A percentile compares a stretch with the other conserved stretches of the same genome.
Evolutionary conservation across 2,888 invertebrate species (phyloP).

Genomic region (Gasteruption jaculator): DNA sequence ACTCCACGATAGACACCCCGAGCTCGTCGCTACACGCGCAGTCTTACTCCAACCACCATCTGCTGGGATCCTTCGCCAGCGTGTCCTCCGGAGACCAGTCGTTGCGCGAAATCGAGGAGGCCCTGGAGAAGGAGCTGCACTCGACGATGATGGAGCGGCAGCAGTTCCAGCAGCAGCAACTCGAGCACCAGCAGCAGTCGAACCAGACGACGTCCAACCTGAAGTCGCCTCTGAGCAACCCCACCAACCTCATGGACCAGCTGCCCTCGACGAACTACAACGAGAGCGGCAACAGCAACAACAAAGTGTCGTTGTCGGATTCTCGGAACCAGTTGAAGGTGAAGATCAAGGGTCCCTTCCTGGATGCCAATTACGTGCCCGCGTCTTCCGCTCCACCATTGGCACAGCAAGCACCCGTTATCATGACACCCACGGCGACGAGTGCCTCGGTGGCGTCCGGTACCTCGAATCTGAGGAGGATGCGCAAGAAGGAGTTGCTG

Average conservation of each 20-base stretch:
- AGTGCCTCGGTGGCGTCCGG: slow-evolving; percentile 57
- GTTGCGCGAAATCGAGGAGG: slow-evolving; percentile 72
- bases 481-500: slow-evolving; percentile 85
- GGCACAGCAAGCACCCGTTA: slow-evolving; percentile 53
- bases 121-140: slow-evolving; percentile 72
- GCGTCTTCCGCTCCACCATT: slow-evolving; percentile 58
- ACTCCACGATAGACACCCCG: slow-evolving; percentile 59
- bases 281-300: slow-evolving; percentile 52
- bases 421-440: slow-evolving; percentile 49
- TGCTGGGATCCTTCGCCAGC: slow-evolving; percentile 65
- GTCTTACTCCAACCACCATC: slow-evolving; percentile 62
- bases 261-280: slow-evolving; percentile 53
- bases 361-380: slow-evolving; percentile 67
- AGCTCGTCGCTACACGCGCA: slow-evolving; percentile 57
- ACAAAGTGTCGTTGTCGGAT: slow-evolving; percentile 72
- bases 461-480: slow-evolving; percentile 73
- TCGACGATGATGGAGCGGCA: slow-evolving; percentile 60
- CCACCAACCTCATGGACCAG: slow-evolving; percentile 27
- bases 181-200: slow-evolving; percentile 32
- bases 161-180: slow-evolving; percentile 33
- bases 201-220: slow-evolving; percentile 23
- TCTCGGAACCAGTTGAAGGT: slow-evolving; percentile 83
- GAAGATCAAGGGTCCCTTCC: slow-evolving; percentile 84
- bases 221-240: slow-evolving; percentile 28
- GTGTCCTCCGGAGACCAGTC: slow-evolving; percentile 68